Percentiles rank a stretch among this genome's conserved stretches.
Conservation (phyloP, 1,140 invertebrate species). For the Drosophila lacertosa region DNA sequence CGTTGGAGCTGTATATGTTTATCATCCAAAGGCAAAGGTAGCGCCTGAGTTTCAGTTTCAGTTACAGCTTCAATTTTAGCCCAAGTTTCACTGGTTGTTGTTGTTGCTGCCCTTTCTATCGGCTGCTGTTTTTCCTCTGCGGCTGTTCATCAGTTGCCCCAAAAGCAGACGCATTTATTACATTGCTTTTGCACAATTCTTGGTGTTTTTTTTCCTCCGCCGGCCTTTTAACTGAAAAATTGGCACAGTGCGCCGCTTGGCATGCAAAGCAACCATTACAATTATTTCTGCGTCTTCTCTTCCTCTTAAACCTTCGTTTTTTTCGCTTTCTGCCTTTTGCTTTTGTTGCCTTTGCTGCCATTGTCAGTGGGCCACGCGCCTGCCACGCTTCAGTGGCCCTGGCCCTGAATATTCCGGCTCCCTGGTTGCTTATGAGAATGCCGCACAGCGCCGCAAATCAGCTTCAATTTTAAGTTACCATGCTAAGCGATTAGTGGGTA, state of each 20-base stretch:
- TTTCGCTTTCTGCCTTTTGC: constrained; percentile 32
- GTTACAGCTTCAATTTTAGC: constrained; percentile 18
- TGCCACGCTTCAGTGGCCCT: constrained; percentile 57
- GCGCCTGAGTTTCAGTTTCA: constrained; percentile 23
- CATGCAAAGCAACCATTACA: constrained; percentile 75
- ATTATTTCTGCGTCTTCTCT: constrained; percentile 44
- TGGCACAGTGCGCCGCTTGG: constrained; percentile 71
- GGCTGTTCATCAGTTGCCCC: constrained; percentile 63
- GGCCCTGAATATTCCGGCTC: constrained; percentile 20
- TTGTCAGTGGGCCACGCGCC: constrained; percentile 79
- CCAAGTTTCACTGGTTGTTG: background rate
- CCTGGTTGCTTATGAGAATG: constrained; percentile 57
- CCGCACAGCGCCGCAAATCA: constrained; percentile 60
- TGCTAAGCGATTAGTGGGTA: background rate
- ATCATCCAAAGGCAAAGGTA: constrained; percentile 59
- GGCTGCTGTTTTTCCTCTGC: constrained; percentile 55
- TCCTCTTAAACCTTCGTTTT: constrained; percentile 15
- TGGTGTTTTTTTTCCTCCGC: background rate
- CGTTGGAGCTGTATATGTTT: constrained; percentile 36
- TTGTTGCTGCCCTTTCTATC: constrained; percentile 36
- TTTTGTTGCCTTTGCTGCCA: constrained; percentile 65
- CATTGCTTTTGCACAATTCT: constrained; percentile 70
- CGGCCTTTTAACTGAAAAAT: constrained; percentile 79
- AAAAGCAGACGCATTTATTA: constrained; percentile 79
- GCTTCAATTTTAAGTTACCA: constrained; percentile 39